Evolutionary conservation across 2,113 vertebrate species (phyloP).

Genomic region (Burhinus oedicnemus): DNA sequence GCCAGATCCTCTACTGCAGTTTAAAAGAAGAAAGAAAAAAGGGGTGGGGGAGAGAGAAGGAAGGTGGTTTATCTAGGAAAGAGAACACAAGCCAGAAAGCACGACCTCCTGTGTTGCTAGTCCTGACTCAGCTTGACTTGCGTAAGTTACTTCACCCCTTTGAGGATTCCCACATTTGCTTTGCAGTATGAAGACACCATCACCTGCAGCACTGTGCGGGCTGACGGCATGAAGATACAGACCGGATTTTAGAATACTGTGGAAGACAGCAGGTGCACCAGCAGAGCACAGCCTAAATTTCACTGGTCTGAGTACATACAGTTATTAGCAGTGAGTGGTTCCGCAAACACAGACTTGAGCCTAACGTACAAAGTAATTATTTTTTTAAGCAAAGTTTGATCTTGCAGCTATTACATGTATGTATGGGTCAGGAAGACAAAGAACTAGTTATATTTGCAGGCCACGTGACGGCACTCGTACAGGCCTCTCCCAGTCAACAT

Average conservation of each 20-base stretch:
- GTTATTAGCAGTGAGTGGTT: not conserved
- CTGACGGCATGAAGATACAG: not conserved
- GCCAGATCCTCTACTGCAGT: not conserved
- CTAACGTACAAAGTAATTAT: not conserved
- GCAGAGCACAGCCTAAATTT: not conserved
- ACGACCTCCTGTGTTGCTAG: not conserved
- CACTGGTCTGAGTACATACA: accelerated
- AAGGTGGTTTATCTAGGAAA: not conserved
- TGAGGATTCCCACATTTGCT: not conserved
- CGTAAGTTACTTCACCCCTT: no score
- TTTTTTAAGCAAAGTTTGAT: not conserved
- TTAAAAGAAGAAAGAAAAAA: not conserved
- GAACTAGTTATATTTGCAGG: not conserved
- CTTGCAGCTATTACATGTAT: not conserved
- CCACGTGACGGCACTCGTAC: not conserved
- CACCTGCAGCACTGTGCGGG: not conserved
- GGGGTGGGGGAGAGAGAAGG: not conserved
- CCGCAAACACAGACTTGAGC: not conserved
- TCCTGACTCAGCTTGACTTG: not conserved
- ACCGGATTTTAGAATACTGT: accelerated
- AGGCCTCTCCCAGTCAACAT: not conserved
- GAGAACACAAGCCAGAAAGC: not conserved
- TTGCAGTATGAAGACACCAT: accelerated
- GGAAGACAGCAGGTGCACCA: not conserved
- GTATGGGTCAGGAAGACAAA: not conserved